Evolutionary conservation across 2,797 vertebrate genomes (phyloP).

Genomic region (Lagorchestes hirsutus): DNA sequence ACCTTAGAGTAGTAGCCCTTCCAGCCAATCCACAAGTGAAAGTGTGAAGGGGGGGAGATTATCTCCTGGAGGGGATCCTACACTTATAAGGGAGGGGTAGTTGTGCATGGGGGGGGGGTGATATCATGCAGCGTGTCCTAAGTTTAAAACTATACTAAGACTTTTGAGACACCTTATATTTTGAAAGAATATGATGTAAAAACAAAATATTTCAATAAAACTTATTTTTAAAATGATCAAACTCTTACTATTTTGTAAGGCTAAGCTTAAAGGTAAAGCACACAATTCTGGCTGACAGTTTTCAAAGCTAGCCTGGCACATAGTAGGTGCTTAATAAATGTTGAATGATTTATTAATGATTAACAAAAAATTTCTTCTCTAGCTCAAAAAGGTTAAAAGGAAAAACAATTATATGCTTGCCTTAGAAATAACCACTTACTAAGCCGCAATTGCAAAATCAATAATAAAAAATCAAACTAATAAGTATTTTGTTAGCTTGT

Average conservation of each 20-base stretch:
- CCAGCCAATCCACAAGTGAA: background rate
- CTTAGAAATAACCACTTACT: slow-evolving; percentile 58
- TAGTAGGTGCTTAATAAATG: background rate
- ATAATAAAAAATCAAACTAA: slow-evolving; percentile 57
- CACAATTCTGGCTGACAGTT: background rate
- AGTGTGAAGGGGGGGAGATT: background rate
- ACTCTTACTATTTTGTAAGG: background rate
- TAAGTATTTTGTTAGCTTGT: slow-evolving; percentile 46
- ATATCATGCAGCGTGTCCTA: background rate
- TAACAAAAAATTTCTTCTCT: slow-evolving; percentile 55
- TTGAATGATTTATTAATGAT: slow-evolving; percentile 23
- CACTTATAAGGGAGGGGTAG: background rate
- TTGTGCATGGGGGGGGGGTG: too few relatives aligned
- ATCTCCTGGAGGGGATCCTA: background rate
- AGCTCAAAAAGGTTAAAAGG: slow-evolving; percentile 60
- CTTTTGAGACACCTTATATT: background rate
- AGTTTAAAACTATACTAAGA: background rate
- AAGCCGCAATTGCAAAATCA: slow-evolving; percentile 57
- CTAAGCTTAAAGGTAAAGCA: background rate
- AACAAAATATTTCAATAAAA: background rate
- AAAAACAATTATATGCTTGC: background rate
- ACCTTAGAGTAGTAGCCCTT: background rate
- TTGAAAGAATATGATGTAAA: background rate
- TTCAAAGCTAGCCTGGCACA: background rate
- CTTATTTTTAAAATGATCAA: background rate